phyloP scores from a whole-genome alignment of 2,888 invertebrate species.

The Lamellibrachia columna region DNA sequence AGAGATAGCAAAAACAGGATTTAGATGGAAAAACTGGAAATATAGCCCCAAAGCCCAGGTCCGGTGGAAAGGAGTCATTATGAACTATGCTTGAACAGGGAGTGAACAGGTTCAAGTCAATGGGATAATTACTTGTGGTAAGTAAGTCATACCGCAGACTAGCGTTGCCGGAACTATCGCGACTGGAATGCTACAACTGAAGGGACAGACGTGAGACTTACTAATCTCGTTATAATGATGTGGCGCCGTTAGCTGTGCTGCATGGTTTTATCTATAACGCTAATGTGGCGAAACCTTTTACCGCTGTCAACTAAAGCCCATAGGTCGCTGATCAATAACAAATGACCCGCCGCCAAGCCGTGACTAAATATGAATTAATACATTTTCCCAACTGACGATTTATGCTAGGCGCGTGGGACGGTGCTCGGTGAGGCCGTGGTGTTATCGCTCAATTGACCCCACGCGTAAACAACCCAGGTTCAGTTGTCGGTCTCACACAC shows the following conservation, averaged over 20 bases:
- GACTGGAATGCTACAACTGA: neutral
- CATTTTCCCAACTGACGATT: neutral
- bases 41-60: too few species aligned
- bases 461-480: too few species aligned
- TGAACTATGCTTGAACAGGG: too few species aligned
- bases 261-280: constrained; percentile 9
- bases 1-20: too few species aligned
- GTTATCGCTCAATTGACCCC: too few species aligned
- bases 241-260: neutral
- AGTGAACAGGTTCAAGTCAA: too few species aligned
- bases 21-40: too few species aligned
- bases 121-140: too few species aligned
- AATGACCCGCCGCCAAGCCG: neutral
- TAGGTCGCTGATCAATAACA: neutral
- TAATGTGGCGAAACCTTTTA: constrained; percentile 3
- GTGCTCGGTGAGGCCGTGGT: neutral
- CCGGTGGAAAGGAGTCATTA: too few species aligned
- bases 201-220: neutral
- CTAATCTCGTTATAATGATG: neutral
- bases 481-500: too few species aligned
- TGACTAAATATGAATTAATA: neutral
- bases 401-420: neutral
- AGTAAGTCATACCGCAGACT: neutral
- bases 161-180: neutral
- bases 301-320: constrained; percentile 12